Conservation (phyloP, 2,888 invertebrate genomes). For the Tridacna crocea region DNA sequence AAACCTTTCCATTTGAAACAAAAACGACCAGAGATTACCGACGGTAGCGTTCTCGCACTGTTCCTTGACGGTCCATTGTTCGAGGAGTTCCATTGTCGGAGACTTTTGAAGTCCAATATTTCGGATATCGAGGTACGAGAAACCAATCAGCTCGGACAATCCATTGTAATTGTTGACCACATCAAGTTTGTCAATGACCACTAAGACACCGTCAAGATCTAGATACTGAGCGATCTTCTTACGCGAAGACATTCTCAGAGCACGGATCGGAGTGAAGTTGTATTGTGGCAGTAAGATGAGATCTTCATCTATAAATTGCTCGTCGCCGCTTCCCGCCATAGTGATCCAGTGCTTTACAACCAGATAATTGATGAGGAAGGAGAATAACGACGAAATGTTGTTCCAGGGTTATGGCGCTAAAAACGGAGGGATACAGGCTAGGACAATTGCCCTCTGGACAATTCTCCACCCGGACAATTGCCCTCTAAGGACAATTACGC, state of each 20-base stretch:
- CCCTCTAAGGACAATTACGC: too few species aligned
- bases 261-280: conserved; percentile 36
- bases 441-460: too few species aligned
- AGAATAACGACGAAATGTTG: background rate
- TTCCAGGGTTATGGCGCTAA: background rate
- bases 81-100: conserved; percentile 51
- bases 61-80: conserved; percentile 48
- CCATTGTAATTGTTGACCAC: conserved; percentile 58
- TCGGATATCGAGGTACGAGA: conserved; percentile 53
- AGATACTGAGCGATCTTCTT: conserved; percentile 49
- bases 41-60: conserved; percentile 37
- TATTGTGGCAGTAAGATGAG: conserved; percentile 27
- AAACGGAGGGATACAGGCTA: background rate
- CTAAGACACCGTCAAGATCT: conserved; percentile 47
- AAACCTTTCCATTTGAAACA: conserved; percentile 51
- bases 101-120: conserved; percentile 44
- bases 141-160: conserved; percentile 61
- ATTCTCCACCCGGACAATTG: too few species aligned
- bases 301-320: background rate
- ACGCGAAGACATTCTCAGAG: conserved; percentile 41
- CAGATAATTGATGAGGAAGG: background rate
- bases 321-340: background rate
- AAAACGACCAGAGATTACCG: conserved; percentile 53
- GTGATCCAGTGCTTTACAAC: background rate
- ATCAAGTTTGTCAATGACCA: conserved; percentile 39